Percentiles rank a stretch among this genome's conserved stretches.
phyloP scores from a whole-genome alignment of 2,797 vertebrate species.

The Astyanax mexicanus region DNA sequence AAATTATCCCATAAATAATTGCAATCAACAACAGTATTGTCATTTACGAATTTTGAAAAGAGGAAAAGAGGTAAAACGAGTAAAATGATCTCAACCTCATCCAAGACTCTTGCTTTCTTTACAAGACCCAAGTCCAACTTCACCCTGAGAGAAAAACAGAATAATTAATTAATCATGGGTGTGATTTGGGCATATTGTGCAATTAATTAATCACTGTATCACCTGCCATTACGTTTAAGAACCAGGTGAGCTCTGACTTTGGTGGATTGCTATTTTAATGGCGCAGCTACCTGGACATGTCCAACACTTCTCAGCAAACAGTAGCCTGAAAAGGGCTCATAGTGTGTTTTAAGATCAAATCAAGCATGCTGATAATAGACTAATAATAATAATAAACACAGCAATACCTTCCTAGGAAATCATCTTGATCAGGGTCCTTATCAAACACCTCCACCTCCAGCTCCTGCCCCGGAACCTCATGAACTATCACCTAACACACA shows the following conservation, averaged over 20 bases:
- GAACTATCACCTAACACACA: conserved; percentile 85
- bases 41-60: background rate
- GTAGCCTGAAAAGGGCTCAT: too few species aligned
- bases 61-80: background rate
- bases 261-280: too few species aligned
- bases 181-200: too few species aligned
- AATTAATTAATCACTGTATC: too few species aligned
- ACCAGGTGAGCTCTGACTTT: too few species aligned
- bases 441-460: conserved; percentile 94
- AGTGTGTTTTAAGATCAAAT: too few species aligned
- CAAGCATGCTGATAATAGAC: conserved; percentile 31
- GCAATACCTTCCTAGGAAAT: conserved; percentile 92
- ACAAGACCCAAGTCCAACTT: conserved; percentile 92
- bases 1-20: too few species aligned
- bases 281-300: too few species aligned
- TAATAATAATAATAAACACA: conserved; percentile 43
- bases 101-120: conserved; percentile 83
- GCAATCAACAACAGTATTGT: too few species aligned
- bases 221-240: too few species aligned
- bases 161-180: too few species aligned
- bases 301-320: too few species aligned
- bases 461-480: conserved; percentile 95
- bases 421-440: conserved; percentile 96
- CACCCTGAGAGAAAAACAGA: conserved; percentile 72
- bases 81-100: conserved; percentile 80